Evolutionary conservation across 2,797 vertebrate genomes (phyloP).

Genomic region (Argya squamiceps): DNA sequence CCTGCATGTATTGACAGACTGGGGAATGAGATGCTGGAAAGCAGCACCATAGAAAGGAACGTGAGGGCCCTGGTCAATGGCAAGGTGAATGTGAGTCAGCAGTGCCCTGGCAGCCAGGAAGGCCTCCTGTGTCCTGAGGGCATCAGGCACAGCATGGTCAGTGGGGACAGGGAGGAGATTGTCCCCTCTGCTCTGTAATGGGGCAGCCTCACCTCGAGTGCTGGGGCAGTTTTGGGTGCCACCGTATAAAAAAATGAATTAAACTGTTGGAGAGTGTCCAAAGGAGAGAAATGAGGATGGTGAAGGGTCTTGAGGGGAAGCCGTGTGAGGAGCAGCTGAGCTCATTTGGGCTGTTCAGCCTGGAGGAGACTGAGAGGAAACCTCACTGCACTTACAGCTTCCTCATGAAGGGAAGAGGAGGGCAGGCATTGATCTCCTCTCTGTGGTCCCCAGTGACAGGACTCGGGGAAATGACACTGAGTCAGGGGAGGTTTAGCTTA

Average conservation of each 20-base stretch:
- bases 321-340: rapidly evolving
- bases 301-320: not conserved
- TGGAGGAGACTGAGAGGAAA: not conserved
- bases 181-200: not conserved
- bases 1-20: not conserved
- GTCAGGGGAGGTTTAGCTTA: no score
- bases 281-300: rapidly evolving
- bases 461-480: not conserved
- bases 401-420: rapidly evolving
- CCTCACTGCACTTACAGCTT: rapidly evolving
- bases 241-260: rapidly evolving
- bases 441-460: not conserved
- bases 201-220: rapidly evolving
- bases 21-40: not conserved
- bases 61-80: rapidly evolving
- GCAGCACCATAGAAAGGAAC: not conserved
- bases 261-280: not conserved
- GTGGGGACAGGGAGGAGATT: not conserved
- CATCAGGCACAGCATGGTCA: rapidly evolving
- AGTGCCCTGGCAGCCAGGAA: not conserved
- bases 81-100: rapidly evolving
- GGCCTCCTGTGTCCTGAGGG: rapidly evolving
- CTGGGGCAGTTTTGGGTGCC: not conserved
- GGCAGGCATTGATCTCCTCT: not conserved
- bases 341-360: no score